Evolutionary conservation across 2,113 vertebrate species (phyloP).

Genomic region (Brachyistius frenatus): DNA sequence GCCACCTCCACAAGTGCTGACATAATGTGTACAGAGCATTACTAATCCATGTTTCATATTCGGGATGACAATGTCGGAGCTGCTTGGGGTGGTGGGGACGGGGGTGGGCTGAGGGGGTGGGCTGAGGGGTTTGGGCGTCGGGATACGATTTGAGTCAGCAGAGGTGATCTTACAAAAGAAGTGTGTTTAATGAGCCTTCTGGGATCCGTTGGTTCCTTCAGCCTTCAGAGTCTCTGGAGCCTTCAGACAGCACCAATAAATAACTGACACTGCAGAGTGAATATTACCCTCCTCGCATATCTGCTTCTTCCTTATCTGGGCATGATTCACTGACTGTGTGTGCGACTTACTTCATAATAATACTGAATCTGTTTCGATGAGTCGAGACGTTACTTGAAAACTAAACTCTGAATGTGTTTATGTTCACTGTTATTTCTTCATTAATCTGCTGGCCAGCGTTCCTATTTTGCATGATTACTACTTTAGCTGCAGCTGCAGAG

Average conservation of each 20-base stretch:
- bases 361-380: too few species aligned
- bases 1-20: background rate
- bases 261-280: background rate
- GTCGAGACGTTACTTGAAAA: too few species aligned
- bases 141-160: constrained; percentile 19
- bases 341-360: background rate
- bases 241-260: constrained; percentile 4
- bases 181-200: constrained; percentile 41
- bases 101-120: too few species aligned
- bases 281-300: background rate
- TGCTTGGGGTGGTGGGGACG: background rate
- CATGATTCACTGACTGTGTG: background rate
- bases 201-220: constrained; percentile 11
- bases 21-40: background rate
- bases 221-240: background rate
- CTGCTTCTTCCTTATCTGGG: background rate
- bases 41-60: constrained; percentile 15
- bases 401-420: too few species aligned
- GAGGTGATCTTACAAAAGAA: background rate
- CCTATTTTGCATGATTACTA: too few species aligned
- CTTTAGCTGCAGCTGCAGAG: too few species aligned
- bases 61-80: background rate
- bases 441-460: too few species aligned
- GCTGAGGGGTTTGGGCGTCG: too few species aligned
- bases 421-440: too few species aligned